phyloP scores from a whole-genome alignment of 2,113 vertebrate genomes.

The Aleadryas rufinucha region DNA sequence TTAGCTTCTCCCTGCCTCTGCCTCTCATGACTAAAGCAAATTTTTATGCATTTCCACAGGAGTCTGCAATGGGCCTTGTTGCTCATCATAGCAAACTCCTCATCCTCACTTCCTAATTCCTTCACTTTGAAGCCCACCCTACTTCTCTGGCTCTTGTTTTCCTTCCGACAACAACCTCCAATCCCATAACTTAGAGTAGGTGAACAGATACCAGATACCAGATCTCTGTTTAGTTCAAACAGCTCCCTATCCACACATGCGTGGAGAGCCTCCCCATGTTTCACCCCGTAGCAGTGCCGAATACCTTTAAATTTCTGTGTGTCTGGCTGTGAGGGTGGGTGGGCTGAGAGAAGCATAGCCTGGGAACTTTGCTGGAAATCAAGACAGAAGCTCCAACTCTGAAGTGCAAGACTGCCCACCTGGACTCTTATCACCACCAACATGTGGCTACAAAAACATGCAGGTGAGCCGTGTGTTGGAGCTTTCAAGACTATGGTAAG shows the following conservation, averaged over 20 bases:
- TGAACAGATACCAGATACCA: fast-evolving
- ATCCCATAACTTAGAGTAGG: background rate
- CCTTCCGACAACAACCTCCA: background rate
- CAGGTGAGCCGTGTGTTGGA: background rate
- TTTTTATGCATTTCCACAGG: background rate
- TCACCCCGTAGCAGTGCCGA: fast-evolving
- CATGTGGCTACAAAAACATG: background rate
- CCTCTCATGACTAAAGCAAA: background rate
- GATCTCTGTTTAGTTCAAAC: background rate
- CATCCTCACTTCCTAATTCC: background rate
- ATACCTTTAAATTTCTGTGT: background rate
- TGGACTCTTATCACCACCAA: background rate
- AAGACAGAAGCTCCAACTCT: background rate
- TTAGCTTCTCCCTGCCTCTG: background rate
- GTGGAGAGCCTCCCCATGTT: background rate
- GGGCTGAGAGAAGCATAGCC: background rate
- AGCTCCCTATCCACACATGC: background rate
- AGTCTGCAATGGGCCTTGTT: background rate
- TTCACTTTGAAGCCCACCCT: background rate
- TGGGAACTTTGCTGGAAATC: background rate
- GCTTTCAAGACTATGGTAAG: background rate
- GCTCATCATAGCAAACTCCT: background rate
- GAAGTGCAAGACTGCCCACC: background rate
- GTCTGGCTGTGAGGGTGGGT: background rate
- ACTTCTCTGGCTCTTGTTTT: background rate